Percentiles rank a stretch among this genome's conserved stretches.
These are phyloP conservation scores for Lasioglossum malachurum DNA, from an alignment of 2,888 invertebrate genomes.

Conservation along the genomic window DNA sequence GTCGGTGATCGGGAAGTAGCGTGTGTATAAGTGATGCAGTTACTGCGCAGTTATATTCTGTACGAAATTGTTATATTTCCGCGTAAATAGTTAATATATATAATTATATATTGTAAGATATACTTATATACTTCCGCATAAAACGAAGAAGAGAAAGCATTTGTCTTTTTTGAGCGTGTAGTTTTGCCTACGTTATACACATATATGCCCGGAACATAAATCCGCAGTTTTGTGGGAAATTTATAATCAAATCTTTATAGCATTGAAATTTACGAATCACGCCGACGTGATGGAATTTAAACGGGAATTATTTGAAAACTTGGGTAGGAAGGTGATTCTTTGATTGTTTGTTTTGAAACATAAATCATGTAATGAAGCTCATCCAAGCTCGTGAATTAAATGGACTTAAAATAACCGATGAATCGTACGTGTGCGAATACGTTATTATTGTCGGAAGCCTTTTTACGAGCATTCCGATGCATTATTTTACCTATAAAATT, in stretches of 20 bases:
- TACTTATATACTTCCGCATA: constrained; percentile 46
- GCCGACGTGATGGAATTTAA: constrained; percentile 23
- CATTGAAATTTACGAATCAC: constrained; percentile 37
- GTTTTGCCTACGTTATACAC: constrained; percentile 35
- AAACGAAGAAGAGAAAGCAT: constrained; percentile 11
- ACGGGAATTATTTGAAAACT: constrained; percentile 19
- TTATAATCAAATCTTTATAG: constrained; percentile 67
- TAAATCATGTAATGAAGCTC: constrained; percentile 59
- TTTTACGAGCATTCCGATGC: constrained; percentile 46
- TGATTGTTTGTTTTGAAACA: constrained; percentile 17
- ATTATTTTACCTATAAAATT: constrained; percentile 50
- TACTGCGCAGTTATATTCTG: constrained; percentile 62
- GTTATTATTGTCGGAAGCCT: constrained; percentile 39
- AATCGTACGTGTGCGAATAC: constrained; percentile 21
- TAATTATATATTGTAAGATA: constrained; percentile 46
- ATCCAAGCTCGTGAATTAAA: constrained; percentile 59
- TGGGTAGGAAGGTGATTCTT: constrained; percentile 4
- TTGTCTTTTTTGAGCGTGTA: constrained; percentile 38
- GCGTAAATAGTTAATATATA: constrained; percentile 56
- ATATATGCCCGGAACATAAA: constrained; percentile 53
- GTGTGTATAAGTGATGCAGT: constrained; percentile 52
- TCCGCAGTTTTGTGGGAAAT: constrained; percentile 50
- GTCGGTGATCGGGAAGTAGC: constrained; percentile 50
- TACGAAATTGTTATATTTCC: constrained; percentile 64
- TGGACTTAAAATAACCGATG: constrained; percentile 38